phyloP scores from a whole-genome alignment of 1,140 invertebrate genomes.

The Vollenhovia emeryi region DNA sequence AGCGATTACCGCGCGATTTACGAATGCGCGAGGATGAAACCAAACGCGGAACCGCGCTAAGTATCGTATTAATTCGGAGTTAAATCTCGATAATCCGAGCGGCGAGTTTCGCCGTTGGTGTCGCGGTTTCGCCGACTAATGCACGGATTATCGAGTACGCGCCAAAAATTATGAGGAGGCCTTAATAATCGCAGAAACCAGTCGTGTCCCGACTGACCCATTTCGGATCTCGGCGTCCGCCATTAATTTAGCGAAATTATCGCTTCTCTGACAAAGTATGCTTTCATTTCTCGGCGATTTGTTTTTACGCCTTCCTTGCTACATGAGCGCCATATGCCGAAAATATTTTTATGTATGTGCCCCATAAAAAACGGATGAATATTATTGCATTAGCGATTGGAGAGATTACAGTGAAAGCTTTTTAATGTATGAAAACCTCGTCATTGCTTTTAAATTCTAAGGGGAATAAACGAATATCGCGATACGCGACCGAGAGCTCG shows the following conservation, averaged over 20 bases:
- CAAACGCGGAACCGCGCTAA: slow-evolving; percentile 29
- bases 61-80: slow-evolving; percentile 48
- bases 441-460: background rate
- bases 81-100: slow-evolving; percentile 31
- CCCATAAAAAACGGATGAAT: slow-evolving; percentile 15
- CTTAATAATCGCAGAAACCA: slow-evolving; percentile 35
- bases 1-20: slow-evolving; percentile 46
- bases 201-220: slow-evolving; percentile 37
- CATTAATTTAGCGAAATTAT: slow-evolving; percentile 57
- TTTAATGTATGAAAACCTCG: slow-evolving; percentile 24
- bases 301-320: background rate
- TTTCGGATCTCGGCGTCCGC: slow-evolving; percentile 17
- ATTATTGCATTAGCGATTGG: slow-evolving; percentile 4
- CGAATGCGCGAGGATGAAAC: slow-evolving; percentile 32
- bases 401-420: slow-evolving; percentile 6
- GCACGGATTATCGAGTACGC: slow-evolving; percentile 7
- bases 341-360: slow-evolving; percentile 15
- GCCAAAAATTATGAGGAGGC: slow-evolving; percentile 36
- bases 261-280: slow-evolving; percentile 15
- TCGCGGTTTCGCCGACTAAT: slow-evolving; percentile 23
- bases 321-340: background rate
- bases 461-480: background rate
- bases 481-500: background rate
- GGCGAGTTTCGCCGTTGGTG: background rate
- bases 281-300: background rate